These are phyloP conservation scores for Stenodera caucasica DNA, from an alignment of 2,888 invertebrate genomes.

Conservation along the genomic window DNA sequence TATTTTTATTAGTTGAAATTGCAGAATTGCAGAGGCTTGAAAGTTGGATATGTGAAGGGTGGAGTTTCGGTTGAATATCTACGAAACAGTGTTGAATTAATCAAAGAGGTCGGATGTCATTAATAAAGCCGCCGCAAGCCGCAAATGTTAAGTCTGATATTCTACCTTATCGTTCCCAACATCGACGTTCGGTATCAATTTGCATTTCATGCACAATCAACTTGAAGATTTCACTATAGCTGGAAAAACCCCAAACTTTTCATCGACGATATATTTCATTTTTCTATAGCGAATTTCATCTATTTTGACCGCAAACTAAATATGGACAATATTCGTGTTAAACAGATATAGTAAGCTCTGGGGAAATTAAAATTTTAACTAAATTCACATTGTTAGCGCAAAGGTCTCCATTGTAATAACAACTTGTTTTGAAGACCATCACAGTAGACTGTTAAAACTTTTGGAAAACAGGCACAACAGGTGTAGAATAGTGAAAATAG, in stretches of 20 bases:
- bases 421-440: conserved; percentile 18
- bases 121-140: conserved; percentile 39
- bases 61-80: conserved; percentile 15
- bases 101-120: conserved; percentile 32
- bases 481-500: background rate
- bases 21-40: no score
- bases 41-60: no score
- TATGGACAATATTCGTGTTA: conserved; percentile 13
- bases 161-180: conserved; percentile 28
- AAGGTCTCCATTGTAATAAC: conserved; percentile 16
- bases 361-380: conserved; percentile 27
- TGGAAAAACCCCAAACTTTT: no score
- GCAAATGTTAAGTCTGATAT: conserved; percentile 33
- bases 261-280: no score
- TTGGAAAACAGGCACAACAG: background rate
- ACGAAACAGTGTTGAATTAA: conserved; percentile 29
- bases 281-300: background rate
- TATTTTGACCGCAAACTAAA: conserved; percentile 14
- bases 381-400: conserved; percentile 16
- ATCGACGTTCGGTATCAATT: conserved; percentile 40
- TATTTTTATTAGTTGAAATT: no score
- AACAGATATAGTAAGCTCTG: conserved; percentile 22
- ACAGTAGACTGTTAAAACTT: conserved; percentile 9
- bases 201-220: conserved; percentile 40
- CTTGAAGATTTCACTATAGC: conserved; percentile 16